Conservation (phyloP, 2,888 invertebrate species). For the Lysandra coridon region DNA sequence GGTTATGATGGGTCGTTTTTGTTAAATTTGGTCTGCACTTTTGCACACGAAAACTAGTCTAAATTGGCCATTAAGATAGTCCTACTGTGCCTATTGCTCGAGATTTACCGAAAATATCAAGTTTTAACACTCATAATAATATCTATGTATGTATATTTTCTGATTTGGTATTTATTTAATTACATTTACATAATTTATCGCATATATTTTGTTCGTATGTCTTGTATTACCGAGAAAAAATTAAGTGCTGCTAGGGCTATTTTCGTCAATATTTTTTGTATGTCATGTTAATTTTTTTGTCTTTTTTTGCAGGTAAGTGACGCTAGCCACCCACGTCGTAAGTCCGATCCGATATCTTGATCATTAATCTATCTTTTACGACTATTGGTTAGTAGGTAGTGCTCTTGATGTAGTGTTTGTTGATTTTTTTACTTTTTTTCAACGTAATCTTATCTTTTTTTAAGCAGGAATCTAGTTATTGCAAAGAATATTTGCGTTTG, state of each 20-base stretch:
- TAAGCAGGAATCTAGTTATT: too few relatives aligned
- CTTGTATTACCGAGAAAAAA: neutral
- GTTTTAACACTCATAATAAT: neutral
- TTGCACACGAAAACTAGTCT: neutral
- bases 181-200: neutral
- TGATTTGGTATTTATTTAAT: neutral
- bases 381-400: constrained; percentile 1
- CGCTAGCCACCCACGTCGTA: constrained; percentile 25
- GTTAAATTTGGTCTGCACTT: neutral
- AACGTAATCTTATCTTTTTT: neutral
- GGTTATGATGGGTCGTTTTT: neutral
- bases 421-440: neutral
- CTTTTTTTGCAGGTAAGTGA: constrained; percentile 22
- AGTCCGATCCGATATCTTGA: constrained; percentile 15
- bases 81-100: neutral
- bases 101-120: neutral
- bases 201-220: neutral
- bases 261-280: constrained; percentile 15
- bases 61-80: neutral
- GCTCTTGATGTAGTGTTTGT: neutral
- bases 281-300: neutral
- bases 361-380: constrained; percentile 23
- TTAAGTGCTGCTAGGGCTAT: neutral
- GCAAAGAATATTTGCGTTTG: too few relatives aligned
- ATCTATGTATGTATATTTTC: neutral